These are phyloP conservation scores for Popillia japonica DNA, from an alignment of 1,140 invertebrate species.

Conservation along the genomic window DNA sequence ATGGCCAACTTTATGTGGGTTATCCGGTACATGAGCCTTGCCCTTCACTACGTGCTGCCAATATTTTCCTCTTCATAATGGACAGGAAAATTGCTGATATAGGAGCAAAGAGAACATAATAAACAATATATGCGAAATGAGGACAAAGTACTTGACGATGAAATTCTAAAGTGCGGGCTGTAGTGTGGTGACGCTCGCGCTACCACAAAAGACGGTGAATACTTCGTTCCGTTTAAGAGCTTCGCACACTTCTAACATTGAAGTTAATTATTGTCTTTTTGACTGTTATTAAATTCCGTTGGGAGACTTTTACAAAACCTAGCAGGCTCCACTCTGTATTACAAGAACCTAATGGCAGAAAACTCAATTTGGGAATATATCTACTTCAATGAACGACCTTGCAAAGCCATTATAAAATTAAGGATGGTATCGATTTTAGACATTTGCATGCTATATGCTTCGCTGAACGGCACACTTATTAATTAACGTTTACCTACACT, in stretches of 20 bases:
- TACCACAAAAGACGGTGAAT: conserved; percentile 13
- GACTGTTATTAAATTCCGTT: conserved; percentile 6
- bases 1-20: conserved; percentile 38
- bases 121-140: conserved; percentile 30
- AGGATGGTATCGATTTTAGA: background rate
- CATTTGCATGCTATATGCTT: background rate
- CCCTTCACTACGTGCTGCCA: conserved; percentile 18
- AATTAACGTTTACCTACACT: background rate
- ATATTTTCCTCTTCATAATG: conserved; percentile 32
- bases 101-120: conserved; percentile 21
- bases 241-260: background rate
- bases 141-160: conserved; percentile 22
- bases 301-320: background rate
- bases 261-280: conserved; percentile 32
- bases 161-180: background rate
- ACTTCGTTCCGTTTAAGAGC: background rate
- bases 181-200: background rate
- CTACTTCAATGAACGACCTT: background rate
- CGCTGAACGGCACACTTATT: background rate
- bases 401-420: background rate
- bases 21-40: conserved; percentile 14
- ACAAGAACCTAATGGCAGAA: background rate
- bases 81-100: conserved; percentile 30
- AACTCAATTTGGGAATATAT: background rate
- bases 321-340: background rate